Percentiles rank a stretch among this genome's conserved stretches.
These are phyloP conservation scores for Peromyscus aztecus DNA, from an alignment of 2,797 vertebrate species.

Conservation along the genomic window DNA sequence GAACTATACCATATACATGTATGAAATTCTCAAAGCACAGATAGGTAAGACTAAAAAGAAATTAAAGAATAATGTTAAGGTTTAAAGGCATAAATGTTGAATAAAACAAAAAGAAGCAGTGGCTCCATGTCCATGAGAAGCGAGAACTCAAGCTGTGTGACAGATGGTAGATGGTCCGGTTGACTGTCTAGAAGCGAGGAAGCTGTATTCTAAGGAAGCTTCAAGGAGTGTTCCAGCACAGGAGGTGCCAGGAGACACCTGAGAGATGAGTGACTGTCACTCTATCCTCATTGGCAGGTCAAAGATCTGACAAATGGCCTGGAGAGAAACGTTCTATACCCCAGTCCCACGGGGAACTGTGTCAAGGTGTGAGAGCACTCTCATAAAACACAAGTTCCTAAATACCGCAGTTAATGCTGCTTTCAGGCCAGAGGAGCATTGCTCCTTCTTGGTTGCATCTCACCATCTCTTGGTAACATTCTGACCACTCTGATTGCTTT, in stretches of 20 bases:
- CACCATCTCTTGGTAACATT: background rate
- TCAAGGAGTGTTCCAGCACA: background rate
- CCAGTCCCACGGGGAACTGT: fast-evolving
- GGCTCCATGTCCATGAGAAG: background rate
- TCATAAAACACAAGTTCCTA: background rate
- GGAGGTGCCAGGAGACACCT: background rate
- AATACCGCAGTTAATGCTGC: fast-evolving
- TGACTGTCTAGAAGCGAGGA: background rate
- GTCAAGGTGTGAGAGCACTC: too few relatives aligned
- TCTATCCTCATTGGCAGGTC: background rate
- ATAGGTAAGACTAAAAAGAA: background rate
- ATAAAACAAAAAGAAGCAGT: background rate
- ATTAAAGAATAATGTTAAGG: background rate
- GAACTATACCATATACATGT: too few relatives aligned
- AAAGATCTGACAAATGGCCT: background rate
- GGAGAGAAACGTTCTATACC: background rate
- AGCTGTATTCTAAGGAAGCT: background rate
- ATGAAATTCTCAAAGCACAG: background rate
- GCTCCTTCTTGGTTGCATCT: background rate
- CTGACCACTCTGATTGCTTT: background rate
- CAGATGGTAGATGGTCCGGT: background rate
- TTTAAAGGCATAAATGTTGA: background rate
- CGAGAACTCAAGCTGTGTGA: fast-evolving
- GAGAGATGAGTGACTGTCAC: background rate
- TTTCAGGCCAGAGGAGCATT: background rate